These are phyloP conservation scores for Haplotaxodon microlepis DNA, from an alignment of 2,113 vertebrate genomes.

Conservation along the genomic window DNA sequence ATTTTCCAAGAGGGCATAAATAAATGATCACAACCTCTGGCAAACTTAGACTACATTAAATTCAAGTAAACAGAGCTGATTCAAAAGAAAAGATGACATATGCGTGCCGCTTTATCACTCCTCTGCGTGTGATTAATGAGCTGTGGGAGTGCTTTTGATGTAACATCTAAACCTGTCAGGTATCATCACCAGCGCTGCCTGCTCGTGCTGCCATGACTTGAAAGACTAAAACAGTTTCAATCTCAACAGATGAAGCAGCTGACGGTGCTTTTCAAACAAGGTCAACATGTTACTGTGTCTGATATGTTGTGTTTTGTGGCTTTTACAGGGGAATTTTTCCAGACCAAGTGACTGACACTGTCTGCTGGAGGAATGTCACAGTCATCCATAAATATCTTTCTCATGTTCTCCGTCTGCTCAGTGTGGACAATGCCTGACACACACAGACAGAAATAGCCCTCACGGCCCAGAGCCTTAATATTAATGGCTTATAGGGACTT, in stretches of 20 bases:
- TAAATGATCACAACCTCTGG: slow-evolving; percentile 35
- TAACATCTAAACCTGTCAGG: slow-evolving; percentile 21
- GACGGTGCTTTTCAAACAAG: neutral
- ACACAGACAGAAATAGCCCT: slow-evolving; percentile 54
- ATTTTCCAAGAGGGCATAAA: slow-evolving; percentile 27
- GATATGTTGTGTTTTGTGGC: neutral
- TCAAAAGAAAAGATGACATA: slow-evolving; percentile 14
- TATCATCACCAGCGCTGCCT: neutral
- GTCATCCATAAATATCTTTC: slow-evolving; percentile 37
- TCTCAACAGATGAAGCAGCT: neutral
- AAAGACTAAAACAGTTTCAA: neutral
- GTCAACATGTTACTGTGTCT: neutral
- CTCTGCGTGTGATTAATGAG: slow-evolving; percentile 26
- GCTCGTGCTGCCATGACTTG: neutral
- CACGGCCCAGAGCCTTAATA: slow-evolving; percentile 42
- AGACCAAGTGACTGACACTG: slow-evolving; percentile 35
- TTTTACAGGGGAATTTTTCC: slow-evolving; percentile 33
- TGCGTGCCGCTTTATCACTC: neutral
- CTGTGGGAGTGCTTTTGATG: neutral
- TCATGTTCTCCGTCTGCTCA: slow-evolving; percentile 38
- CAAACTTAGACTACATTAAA: neutral
- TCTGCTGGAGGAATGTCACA: slow-evolving; percentile 43
- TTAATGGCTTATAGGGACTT: slow-evolving; percentile 58
- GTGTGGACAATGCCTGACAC: slow-evolving; percentile 44
- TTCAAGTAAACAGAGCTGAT: slow-evolving; percentile 11